Evolutionary conservation across 2,113 vertebrate species (phyloP).

Genomic region (Poecilia latipinna): DNA sequence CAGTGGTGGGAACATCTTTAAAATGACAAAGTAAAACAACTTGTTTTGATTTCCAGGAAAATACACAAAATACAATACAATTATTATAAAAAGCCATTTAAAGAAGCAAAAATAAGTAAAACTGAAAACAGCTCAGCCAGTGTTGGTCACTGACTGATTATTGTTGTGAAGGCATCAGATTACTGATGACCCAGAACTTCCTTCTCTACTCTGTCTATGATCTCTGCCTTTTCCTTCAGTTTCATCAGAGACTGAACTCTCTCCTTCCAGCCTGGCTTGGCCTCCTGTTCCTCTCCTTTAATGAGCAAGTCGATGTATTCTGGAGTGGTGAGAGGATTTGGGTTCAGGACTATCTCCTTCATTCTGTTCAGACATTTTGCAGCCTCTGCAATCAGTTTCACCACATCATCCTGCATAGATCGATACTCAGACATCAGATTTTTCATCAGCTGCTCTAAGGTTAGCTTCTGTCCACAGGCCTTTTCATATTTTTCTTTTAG

Average conservation of each 20-base stretch:
- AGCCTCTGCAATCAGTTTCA: neutral
- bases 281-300: constrained; percentile 28
- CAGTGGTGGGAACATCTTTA: no score
- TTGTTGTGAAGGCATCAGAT: neutral
- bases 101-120: neutral
- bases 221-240: constrained; percentile 19
- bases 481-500: neutral
- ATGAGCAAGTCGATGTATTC: constrained; percentile 58
- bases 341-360: constrained; percentile 49
- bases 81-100: neutral
- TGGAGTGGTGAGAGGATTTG: constrained; percentile 47
- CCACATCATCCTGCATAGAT: fast-evolving
- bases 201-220: neutral
- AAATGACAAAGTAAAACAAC: neutral
- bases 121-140: neutral
- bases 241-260: constrained; percentile 12
- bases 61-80: neutral
- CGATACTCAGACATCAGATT: constrained; percentile 9
- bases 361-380: constrained; percentile 24
- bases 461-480: neutral
- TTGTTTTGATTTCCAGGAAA: neutral
- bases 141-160: neutral
- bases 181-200: neutral
- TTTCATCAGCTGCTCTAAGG: fast-evolving
- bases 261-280: neutral